Conservation (phyloP, 1,140 invertebrate species). For the Cydia pomonella region DNA sequence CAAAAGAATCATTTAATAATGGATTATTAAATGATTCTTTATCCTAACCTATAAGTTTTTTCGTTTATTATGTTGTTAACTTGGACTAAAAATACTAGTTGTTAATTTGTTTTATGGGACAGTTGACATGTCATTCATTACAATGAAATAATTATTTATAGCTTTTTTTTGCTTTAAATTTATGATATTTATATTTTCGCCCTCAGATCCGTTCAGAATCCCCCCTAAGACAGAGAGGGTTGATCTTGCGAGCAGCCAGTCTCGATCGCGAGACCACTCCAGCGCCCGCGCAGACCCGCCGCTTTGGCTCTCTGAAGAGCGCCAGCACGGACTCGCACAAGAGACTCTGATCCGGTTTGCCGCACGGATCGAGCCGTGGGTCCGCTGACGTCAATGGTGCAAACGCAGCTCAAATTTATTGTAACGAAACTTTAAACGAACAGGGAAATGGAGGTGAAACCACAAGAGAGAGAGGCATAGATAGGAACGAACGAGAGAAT, state of each 20-base stretch:
- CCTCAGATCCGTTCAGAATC: conserved; percentile 52
- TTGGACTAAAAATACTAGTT: no score
- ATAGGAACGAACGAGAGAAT: conserved; percentile 57
- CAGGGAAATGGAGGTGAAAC: conserved; percentile 34
- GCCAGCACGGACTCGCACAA: conserved; percentile 63
- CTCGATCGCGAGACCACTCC: conserved; percentile 64
- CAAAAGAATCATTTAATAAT: no score
- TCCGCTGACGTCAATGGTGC: conserved; percentile 38
- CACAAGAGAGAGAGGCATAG: conserved; percentile 44
- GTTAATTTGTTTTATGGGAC: no score
- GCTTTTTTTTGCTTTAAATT: background rate
- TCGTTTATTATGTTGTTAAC: no score
- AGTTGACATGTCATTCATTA: no score
- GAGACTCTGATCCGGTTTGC: conserved; percentile 65
- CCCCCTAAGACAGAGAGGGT: conserved; percentile 58
- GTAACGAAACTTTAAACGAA: conserved; percentile 29
- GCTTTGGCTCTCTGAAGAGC: conserved; percentile 64
- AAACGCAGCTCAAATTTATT: conserved; percentile 26
- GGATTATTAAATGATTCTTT: no score
- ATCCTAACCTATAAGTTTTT: no score
- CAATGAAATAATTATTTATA: no score
- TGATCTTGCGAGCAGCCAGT: conserved; percentile 74
- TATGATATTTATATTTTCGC: background rate
- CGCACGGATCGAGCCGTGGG: conserved; percentile 43
- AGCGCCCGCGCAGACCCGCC: conserved; percentile 44